These are phyloP conservation scores for Hylaea fasciaria DNA, from an alignment of 2,888 invertebrate species.

Conservation along the genomic window DNA sequence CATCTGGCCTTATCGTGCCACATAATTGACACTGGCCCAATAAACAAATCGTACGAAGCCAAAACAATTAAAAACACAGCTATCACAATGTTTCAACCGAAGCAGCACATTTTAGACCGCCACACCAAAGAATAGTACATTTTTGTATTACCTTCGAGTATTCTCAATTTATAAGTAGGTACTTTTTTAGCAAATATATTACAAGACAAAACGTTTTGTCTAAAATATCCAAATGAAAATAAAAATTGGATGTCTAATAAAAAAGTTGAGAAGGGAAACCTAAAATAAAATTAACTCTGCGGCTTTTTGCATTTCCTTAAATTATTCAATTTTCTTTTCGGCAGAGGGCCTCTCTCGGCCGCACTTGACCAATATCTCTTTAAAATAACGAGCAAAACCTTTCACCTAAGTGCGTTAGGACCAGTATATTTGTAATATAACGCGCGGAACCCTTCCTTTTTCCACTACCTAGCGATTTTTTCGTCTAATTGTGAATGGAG, in stretches of 20 bases:
- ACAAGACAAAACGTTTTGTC: not conserved
- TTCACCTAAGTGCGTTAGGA: not conserved
- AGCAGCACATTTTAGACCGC: no score
- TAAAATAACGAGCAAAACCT: conserved; percentile 17
- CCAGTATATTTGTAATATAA: conserved; percentile 12
- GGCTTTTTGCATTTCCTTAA: conserved; percentile 4
- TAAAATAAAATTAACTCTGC: conserved; percentile 5
- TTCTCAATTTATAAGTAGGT: no score
- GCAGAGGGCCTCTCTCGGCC: not conserved
- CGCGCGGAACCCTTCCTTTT: conserved; percentile 10
- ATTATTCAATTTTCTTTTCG: conserved; percentile 7
- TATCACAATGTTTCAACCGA: no score
- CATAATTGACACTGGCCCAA: no score
- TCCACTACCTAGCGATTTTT: conserved; percentile 19
- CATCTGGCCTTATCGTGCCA: no score
- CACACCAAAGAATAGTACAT: no score
- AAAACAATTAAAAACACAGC: no score
- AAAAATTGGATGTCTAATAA: conserved; percentile 10
- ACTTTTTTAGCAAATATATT: no score
- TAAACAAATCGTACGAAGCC: no score
- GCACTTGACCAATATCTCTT: conserved; percentile 7
- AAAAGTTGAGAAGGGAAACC: conserved; percentile 16
- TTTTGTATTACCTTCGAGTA: no score
- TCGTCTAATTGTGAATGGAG: conserved; percentile 13
- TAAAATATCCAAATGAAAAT: conserved; percentile 2